Percentiles rank a stretch among this genome's conserved stretches.
phyloP scores from a whole-genome alignment of 2,888 invertebrate species.

The Xylota segnis region DNA sequence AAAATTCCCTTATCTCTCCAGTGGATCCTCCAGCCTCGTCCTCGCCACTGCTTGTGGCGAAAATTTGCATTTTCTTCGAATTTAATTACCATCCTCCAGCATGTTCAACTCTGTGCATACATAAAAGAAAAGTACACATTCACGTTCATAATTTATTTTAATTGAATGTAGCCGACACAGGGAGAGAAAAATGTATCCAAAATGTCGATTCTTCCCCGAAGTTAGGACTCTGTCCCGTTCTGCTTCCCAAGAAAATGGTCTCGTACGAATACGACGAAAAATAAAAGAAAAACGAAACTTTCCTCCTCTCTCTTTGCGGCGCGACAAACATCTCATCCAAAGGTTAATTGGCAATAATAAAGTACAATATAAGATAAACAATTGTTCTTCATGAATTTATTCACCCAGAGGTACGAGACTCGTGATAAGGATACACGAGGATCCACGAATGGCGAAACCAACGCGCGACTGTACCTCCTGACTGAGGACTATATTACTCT shows the following conservation, averaged over 20 bases:
- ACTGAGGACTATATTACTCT: constrained; percentile 48
- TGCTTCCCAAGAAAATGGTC: neutral
- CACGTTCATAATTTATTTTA: constrained; percentile 52
- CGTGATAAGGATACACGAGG: constrained; percentile 15
- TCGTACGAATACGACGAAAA: neutral
- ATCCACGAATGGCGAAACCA: neutral
- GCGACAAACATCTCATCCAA: constrained; percentile 54
- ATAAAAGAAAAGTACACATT: constrained; percentile 43
- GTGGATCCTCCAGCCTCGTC: neutral
- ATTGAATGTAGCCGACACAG: constrained; percentile 9
- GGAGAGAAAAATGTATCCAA: constrained; percentile 25
- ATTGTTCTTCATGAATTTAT: constrained; percentile 64
- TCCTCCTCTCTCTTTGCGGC: constrained; percentile 1
- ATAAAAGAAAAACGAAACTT: neutral
- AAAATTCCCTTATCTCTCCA: constrained; percentile 13
- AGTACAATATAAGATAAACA: constrained; percentile 69
- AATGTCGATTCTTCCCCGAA: constrained; percentile 49
- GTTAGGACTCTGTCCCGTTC: neutral
- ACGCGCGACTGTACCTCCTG: neutral
- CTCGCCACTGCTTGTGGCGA: neutral
- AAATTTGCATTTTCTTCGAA: constrained; percentile 64
- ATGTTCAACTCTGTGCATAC: constrained; percentile 30
- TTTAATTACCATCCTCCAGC: constrained; percentile 59
- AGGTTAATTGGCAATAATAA: constrained; percentile 72
- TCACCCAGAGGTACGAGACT: neutral